Base-by-base conservation (phyloP, 1,140 invertebrate genomes). In the Zaprionus ornatus region DNA sequence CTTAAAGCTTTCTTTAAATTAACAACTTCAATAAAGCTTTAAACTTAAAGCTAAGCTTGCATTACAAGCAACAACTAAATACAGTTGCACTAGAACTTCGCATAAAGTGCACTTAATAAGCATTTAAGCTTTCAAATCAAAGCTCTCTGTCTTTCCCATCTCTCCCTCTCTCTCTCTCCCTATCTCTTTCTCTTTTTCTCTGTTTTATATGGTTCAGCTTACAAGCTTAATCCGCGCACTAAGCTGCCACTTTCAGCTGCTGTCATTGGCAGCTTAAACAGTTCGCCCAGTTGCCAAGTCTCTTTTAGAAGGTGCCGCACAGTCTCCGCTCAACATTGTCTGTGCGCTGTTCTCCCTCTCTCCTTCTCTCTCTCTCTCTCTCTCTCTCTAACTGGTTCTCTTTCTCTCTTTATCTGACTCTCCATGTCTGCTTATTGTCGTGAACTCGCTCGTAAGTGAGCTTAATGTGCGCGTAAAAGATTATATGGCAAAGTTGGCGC, bases 401-500 rank as follows among this genome's bases (percentile, higher is more conserved):
- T 25, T 56, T 7, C 52, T 19, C 23, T 29, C 9, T 54, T 13
- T 50, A 63, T 21, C 19, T 50, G 15, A 2, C 55, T 57, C 48
- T 29, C 50, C 66, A 13, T 40, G 70, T 54, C 64, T 64, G 45
- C 45, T 50, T 23, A 70, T 74, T 74, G 72, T 69, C 72, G 59
- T 67, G 55, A 66, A 67, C 63, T 73, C 42, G 57, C 57, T 74
- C 72, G 72, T 74, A 85, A 85, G 82, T 86, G 82, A 86, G 83
- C 79, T 82, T 86, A 86, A 86, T 86, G 79, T 57, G 75, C 78
- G 82, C 74, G 82, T 86, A 86, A 87, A 86, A 86, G 83, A 86
- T 86, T 86, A 86, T 86, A 86, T 82, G 82, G 82, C 72, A 86
- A 73, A 86, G 60, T 86, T 86, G 82, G 59, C 75, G 65, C 67